Evolutionary conservation across 2,797 vertebrate species (phyloP), one percentile per base, ranked within the genome.

Genomic region (Malacoraja senta): DNA sequence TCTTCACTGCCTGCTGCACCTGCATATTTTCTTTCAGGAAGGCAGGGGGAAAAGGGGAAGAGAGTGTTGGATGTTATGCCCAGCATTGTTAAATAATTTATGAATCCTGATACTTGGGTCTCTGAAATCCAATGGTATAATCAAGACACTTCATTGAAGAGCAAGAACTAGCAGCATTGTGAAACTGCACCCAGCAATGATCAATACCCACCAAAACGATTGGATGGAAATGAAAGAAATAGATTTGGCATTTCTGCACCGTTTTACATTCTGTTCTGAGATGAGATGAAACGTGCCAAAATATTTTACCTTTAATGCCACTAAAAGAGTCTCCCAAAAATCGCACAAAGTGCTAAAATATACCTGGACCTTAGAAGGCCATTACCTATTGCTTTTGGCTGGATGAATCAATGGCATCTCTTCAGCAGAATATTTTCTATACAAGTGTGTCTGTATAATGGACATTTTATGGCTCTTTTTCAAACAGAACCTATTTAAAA

Each of bases 391-490:
- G 3, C 38, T 35, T 88, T 72, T 58, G 44, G 72, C 24, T 29
- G 90, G 76, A 58, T 76, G 71, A 92, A 53, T 92, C 72, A 76
- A 71, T 44, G 44, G 38, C 44, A 24, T 76, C 72, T 76, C 26
- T 92, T 53, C 58, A 58, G n/a, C 7, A 72, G 90, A 24, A 74
- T 72, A 12, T 8, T 21, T 91, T 68, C 32, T 3, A 21, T 68
- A 88, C 61, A 68, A 32, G n/a, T 35, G 53, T 63, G 58, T 88
- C 29, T 65, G n/a, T 32, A 35, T 65, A 88, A 88, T 88, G 71
- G 19, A 91, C 68, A 44, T 76, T 92, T 92, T 92, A 92, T 76
- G 90, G 12, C 17, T 76, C 38, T n/a, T 71, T 92, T 58, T 53
- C 90, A 29, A 44, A 17, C 15, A 26, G 38, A 92, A 92, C 38